Conservation (phyloP, 1,140 invertebrate species). For the Diachasmimorpha longicaudata region DNA sequence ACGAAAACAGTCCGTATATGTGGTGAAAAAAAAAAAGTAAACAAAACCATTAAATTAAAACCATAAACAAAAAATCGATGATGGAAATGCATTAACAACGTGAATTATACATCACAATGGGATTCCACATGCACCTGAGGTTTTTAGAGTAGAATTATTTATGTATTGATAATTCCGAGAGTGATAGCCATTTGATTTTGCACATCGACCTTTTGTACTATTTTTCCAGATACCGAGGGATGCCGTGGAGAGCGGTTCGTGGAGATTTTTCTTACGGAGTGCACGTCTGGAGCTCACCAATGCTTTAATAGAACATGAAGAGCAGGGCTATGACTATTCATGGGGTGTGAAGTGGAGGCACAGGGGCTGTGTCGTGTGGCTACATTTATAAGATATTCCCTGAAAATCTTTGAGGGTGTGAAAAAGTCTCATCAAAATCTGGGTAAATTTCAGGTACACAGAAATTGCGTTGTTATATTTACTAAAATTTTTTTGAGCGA, state of each 20-base stretch:
- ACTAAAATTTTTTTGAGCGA: no score
- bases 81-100: not conserved
- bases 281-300: not conserved
- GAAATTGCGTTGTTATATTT: no score
- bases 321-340: slow-evolving; percentile 32
- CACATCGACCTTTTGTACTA: not conserved
- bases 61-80: not conserved
- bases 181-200: not conserved
- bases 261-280: not conserved
- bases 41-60: not conserved
- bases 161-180: no score
- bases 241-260: not conserved
- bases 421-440: not conserved
- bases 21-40: not conserved
- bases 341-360: slow-evolving; percentile 6
- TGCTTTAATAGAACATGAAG: slow-evolving; percentile 24
- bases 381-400: slow-evolving; percentile 5
- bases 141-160: not conserved
- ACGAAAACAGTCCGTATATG: not conserved
- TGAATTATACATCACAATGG: not conserved
- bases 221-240: not conserved
- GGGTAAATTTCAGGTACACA: no score
- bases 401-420: not conserved
- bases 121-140: not conserved
- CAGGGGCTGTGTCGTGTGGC: not conserved